phyloP scores from a whole-genome alignment of 2,888 invertebrate species.

The Ethmia dodecea region DNA sequence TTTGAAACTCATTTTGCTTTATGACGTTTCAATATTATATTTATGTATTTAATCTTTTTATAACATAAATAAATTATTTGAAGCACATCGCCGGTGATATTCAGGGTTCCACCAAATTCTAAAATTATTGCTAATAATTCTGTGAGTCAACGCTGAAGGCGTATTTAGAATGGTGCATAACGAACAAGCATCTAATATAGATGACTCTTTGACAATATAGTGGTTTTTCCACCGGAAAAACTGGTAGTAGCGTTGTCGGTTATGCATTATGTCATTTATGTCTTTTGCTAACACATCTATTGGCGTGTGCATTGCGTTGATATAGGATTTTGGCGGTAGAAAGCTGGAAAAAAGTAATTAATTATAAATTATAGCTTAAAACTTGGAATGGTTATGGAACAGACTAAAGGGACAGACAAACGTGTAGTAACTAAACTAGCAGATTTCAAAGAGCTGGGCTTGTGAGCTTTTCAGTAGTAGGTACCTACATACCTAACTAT shows the following conservation, averaged over 20 bases:
- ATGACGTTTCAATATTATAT: too few relatives aligned
- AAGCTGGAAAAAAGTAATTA: constrained; percentile 33
- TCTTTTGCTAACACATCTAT: constrained; percentile 30
- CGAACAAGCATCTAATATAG: constrained; percentile 36
- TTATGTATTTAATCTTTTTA: too few relatives aligned
- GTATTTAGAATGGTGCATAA: constrained; percentile 44
- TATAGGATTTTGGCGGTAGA: constrained; percentile 43
- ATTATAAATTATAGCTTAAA: too few relatives aligned
- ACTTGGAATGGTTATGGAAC: too few relatives aligned
- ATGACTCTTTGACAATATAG: constrained; percentile 32
- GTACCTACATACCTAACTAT: too few relatives aligned
- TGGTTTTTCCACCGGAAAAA: constrained; percentile 52
- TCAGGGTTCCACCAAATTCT: constrained; percentile 53
- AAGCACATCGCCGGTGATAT: constrained; percentile 28
- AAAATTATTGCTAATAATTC: constrained; percentile 26
- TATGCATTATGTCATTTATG: constrained; percentile 35
- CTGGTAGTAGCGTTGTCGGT: constrained; percentile 36
- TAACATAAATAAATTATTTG: neutral
- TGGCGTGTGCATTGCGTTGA: constrained; percentile 33
- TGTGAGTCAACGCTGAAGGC: constrained; percentile 29
- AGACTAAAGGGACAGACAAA: too few relatives aligned
- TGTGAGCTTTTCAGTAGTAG: too few relatives aligned
- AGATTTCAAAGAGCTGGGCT: too few relatives aligned
- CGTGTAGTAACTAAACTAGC: too few relatives aligned
- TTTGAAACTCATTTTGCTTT: too few relatives aligned